Evolutionary conservation across 2,113 vertebrate genomes (phyloP).

Genomic region (Cephalophus harveyi): DNA sequence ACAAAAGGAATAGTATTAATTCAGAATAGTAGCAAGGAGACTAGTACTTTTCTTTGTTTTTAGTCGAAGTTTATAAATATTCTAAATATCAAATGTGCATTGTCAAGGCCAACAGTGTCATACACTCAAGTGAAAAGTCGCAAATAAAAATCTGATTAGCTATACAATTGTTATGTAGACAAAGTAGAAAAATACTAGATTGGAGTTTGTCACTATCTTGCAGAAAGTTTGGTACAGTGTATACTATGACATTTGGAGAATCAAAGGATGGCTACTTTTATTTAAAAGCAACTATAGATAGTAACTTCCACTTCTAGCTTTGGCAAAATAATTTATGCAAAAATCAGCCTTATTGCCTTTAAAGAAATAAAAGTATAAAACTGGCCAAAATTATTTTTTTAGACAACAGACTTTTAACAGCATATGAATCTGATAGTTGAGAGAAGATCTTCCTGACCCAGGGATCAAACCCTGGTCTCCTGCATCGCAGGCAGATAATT

Average conservation of each 20-base stretch:
- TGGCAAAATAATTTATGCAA: background rate
- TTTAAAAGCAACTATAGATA: background rate
- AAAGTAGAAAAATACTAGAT: background rate
- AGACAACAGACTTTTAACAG: background rate
- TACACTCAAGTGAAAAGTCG: background rate
- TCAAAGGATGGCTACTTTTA: background rate
- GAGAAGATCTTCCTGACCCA: background rate
- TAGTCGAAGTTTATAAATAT: background rate
- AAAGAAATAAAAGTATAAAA: background rate
- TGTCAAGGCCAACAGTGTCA: background rate
- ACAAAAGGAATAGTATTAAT: background rate
- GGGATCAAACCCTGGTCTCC: background rate
- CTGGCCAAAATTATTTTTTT: background rate
- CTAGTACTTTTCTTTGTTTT: background rate
- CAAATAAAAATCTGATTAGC: background rate
- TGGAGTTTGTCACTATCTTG: background rate
- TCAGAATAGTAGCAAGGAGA: background rate
- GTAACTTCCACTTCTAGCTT: background rate
- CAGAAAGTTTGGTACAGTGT: background rate
- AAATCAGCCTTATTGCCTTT: background rate
- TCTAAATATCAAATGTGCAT: background rate
- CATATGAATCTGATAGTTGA: background rate
- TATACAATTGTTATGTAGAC: background rate
- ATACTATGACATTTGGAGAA: background rate
- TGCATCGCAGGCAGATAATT: background rate